Conservation (phyloP, 2,888 invertebrate species). For the Miltochrista miniata region DNA sequence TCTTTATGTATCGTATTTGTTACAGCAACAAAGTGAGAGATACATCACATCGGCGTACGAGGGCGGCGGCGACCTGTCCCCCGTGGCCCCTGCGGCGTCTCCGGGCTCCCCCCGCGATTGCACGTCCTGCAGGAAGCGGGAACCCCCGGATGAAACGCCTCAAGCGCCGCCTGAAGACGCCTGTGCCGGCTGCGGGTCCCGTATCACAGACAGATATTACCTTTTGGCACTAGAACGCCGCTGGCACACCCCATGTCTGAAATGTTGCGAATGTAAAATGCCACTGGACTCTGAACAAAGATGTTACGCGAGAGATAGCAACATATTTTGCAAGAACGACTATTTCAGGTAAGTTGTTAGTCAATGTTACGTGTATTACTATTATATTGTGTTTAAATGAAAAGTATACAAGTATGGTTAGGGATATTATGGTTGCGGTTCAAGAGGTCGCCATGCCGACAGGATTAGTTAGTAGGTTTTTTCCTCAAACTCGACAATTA, state of each 20-base stretch:
- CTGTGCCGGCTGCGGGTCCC: conserved; percentile 95
- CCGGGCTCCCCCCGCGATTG: conserved; percentile 84
- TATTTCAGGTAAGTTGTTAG: conserved; percentile 92
- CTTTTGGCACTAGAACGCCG: conserved; percentile 95
- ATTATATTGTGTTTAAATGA: background rate
- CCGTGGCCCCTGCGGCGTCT: conserved; percentile 88
- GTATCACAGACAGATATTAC: conserved; percentile 95
- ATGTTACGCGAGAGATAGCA: conserved; percentile 96
- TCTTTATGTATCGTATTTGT: conserved; percentile 30
- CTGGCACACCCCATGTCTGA: conserved; percentile 96
- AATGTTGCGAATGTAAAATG: conserved; percentile 95
- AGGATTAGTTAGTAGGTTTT: background rate
- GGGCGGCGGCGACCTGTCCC: conserved; percentile 88
- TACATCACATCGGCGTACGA: conserved; percentile 86
- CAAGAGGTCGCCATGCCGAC: background rate
- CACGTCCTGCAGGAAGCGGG: conserved; percentile 84
- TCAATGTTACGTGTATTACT: background rate
- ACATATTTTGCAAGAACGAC: conserved; percentile 98
- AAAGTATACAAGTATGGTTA: too few species aligned
- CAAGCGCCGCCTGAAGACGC: conserved; percentile 79
- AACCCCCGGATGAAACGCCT: conserved; percentile 77
- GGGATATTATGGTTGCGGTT: too few species aligned
- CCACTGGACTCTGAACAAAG: conserved; percentile 95
- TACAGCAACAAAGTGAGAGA: conserved; percentile 89
- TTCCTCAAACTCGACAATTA: background rate